Percentiles rank a stretch among this genome's conserved stretches.
Evolutionary conservation across 2,888 invertebrate genomes (phyloP).

Genomic region (Caenorhabditis sulstoni): DNA sequence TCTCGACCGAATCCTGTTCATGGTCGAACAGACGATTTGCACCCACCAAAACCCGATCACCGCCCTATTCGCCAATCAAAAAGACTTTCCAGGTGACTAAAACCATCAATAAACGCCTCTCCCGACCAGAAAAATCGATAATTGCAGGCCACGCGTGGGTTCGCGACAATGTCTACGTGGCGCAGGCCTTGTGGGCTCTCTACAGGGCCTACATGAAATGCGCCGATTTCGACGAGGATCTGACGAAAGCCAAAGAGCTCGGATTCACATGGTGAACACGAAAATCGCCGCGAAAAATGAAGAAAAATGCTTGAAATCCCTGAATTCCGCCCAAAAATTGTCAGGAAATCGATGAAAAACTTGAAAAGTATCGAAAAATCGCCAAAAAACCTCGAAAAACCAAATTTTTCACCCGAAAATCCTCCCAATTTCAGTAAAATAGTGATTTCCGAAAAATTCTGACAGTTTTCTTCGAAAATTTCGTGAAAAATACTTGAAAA

Average conservation of each 20-base stretch:
- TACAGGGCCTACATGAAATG: slow-evolving; percentile 99
- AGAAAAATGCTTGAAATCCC: no score
- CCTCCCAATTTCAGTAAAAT: no score
- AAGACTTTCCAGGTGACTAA: slow-evolving; percentile 76
- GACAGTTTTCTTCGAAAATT: no score
- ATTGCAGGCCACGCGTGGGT: slow-evolving; percentile 94
- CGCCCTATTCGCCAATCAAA: slow-evolving; percentile 92
- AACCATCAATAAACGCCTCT: neutral
- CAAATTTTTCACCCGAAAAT: no score
- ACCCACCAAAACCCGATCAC: slow-evolving; percentile 95
- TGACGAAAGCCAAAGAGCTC: slow-evolving; percentile 96
- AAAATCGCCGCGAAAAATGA: neutral
- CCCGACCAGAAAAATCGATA: no score
- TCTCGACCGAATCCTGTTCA: slow-evolving; percentile 95
- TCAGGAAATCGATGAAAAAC: no score
- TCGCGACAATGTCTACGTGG: slow-evolving; percentile 96
- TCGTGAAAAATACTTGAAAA: no score
- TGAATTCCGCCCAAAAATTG: no score
- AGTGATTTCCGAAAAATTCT: no score
- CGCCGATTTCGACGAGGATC: slow-evolving; percentile 97
- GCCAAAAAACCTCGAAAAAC: no score
- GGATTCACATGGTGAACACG: slow-evolving; percentile 84
- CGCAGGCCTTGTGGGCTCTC: slow-evolving; percentile 96
- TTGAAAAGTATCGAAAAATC: no score
- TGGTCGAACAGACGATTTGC: slow-evolving; percentile 94